A percentile compares a stretch with the other conserved stretches of the same genome.
Conservation (phyloP, 1,140 invertebrate species). For the Metaphire vulgaris region DNA sequence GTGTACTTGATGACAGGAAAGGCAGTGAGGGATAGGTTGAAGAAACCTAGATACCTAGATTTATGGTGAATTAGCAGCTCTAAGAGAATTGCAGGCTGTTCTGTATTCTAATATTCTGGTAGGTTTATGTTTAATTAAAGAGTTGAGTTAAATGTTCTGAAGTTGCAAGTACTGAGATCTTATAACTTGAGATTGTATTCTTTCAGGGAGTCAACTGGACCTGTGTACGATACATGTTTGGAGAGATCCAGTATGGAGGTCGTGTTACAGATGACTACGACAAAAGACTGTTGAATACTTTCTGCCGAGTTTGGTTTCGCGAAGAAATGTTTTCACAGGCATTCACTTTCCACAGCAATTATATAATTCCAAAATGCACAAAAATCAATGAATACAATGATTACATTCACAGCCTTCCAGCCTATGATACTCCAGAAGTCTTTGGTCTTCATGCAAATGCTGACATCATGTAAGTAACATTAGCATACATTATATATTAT, state of each 20-base stretch:
- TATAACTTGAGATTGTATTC: too few relatives aligned
- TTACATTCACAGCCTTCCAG: slow-evolving; percentile 71
- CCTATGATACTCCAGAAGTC: slow-evolving; percentile 83
- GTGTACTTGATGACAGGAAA: too few relatives aligned
- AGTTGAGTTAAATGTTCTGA: too few relatives aligned
- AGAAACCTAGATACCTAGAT: too few relatives aligned
- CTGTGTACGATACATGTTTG: slow-evolving; percentile 94
- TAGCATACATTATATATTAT: too few relatives aligned
- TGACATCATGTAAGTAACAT: slow-evolving; percentile 73
- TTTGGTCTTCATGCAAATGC: slow-evolving; percentile 92
- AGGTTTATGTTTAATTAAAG: too few relatives aligned
- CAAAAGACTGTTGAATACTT: slow-evolving; percentile 83
- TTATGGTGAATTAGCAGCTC: too few relatives aligned
- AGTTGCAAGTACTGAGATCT: too few relatives aligned
- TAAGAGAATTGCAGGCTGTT: too few relatives aligned
- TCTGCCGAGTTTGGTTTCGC: slow-evolving; percentile 55
- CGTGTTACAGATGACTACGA: slow-evolving; percentile 94
- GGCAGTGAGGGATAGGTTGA: too few relatives aligned
- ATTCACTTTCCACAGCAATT: slow-evolving; percentile 76
- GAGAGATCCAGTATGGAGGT: slow-evolving; percentile 93
- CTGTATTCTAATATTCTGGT: too few relatives aligned
- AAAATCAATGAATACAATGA: slow-evolving; percentile 46
- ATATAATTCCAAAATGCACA: slow-evolving; percentile 52
- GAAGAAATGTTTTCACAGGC: slow-evolving; percentile 48
- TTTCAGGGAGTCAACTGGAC: slow-evolving; percentile 84